phyloP scores from a whole-genome alignment of 2,888 invertebrate species.

The Capitulum mitella region DNA sequence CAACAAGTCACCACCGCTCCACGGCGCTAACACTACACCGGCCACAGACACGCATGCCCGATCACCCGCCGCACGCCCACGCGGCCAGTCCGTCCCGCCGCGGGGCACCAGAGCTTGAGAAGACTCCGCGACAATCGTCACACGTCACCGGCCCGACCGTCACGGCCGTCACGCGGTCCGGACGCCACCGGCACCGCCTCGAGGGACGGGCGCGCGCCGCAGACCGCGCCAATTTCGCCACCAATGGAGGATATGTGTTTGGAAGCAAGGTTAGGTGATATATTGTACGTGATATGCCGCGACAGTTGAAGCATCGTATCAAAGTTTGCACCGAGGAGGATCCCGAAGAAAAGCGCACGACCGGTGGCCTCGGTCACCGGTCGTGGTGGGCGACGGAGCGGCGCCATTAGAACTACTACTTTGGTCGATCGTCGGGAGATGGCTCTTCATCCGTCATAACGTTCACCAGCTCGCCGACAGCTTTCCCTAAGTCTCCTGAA shows the following conservation, averaged over 20 bases:
- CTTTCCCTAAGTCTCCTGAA: slow-evolving; percentile 74
- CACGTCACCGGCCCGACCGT: too few relatives aligned
- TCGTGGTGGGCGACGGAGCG: not conserved
- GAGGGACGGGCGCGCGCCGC: too few relatives aligned
- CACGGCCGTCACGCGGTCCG: too few relatives aligned
- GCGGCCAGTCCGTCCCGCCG: too few relatives aligned
- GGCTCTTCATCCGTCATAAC: slow-evolving; percentile 73
- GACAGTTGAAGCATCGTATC: not conserved
- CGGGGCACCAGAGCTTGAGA: too few relatives aligned
- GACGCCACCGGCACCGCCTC: too few relatives aligned
- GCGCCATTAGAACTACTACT: not conserved
- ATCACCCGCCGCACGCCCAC: too few relatives aligned
- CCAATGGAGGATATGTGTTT: slow-evolving; percentile 9
- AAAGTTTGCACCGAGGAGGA: slow-evolving; percentile 14
- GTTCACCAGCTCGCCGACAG: slow-evolving; percentile 78
- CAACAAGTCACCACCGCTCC: not conserved
- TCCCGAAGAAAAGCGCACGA: not conserved
- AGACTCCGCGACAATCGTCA: too few relatives aligned
- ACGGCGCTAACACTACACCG: not conserved
- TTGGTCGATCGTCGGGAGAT: slow-evolving; percentile 15
- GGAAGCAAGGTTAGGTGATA: slow-evolving; percentile 12
- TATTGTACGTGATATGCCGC: slow-evolving; percentile 19
- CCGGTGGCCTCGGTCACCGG: not conserved
- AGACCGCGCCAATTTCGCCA: too few relatives aligned
- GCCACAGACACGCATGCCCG: too few relatives aligned